Evolutionary conservation across 2,113 vertebrate genomes (phyloP).

Genomic region (Echinops telfairi): DNA sequence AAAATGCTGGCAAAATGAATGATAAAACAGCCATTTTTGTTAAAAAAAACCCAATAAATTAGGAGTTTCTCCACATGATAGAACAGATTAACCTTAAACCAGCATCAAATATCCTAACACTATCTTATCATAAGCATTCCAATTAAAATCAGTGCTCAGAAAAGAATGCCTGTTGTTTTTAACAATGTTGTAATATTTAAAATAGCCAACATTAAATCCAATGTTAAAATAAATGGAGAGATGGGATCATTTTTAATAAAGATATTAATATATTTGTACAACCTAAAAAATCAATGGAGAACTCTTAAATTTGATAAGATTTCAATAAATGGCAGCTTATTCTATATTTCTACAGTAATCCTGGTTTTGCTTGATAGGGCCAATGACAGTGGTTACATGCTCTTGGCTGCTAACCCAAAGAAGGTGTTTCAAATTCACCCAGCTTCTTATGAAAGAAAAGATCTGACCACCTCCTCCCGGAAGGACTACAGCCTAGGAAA

Average conservation of each 20-base stretch:
- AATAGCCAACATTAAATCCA: no score
- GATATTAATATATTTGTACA: neutral
- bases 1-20: neutral
- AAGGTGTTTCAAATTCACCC: neutral
- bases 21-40: neutral
- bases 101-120: neutral
- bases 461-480: no score
- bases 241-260: no score
- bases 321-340: neutral
- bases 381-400: neutral
- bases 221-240: no score
- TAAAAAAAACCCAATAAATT: neutral
- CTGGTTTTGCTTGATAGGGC: neutral
- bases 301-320: neutral
- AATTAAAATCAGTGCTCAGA: constrained; percentile 3
- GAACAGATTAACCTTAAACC: neutral
- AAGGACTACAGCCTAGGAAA: neutral
- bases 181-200: neutral
- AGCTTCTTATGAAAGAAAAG: neutral
- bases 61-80: neutral
- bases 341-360: neutral
- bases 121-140: neutral
- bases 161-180: neutral
- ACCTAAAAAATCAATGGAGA: neutral
- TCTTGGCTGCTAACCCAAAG: neutral